Percentiles rank a stretch among this genome's conserved stretches.
phyloP scores from a whole-genome alignment of 2,797 vertebrate species.

The Acanthurus leucopareius region DNA sequence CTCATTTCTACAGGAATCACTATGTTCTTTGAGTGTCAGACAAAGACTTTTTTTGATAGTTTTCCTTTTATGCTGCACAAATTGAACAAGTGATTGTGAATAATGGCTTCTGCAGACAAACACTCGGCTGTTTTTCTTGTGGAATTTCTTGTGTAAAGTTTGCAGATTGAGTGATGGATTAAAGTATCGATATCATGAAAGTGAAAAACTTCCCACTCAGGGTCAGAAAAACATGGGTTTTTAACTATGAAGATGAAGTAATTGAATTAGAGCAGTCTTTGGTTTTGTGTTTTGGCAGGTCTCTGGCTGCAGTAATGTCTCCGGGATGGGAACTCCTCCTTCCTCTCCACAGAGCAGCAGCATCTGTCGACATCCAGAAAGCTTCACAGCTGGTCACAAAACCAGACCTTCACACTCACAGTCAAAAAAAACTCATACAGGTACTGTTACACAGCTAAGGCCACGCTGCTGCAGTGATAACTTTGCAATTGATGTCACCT shows the following conservation, averaged over 20 bases:
- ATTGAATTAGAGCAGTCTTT: background rate
- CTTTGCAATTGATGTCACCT: background rate
- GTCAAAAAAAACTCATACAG: background rate
- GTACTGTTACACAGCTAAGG: background rate
- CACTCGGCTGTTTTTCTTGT: constrained; percentile 1
- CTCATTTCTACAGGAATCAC: constrained; percentile 47
- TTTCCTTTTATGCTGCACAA: constrained; percentile 13
- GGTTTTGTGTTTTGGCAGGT: constrained; percentile 68
- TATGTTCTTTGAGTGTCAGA: background rate
- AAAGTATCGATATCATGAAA: background rate
- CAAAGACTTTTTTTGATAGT: background rate
- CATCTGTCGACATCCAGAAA: constrained; percentile 40
- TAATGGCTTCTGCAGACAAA: constrained; percentile 8
- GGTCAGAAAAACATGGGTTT: background rate
- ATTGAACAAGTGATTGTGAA: constrained; percentile 8
- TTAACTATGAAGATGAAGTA: background rate
- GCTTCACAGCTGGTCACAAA: constrained; percentile 54
- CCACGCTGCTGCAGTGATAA: no score
- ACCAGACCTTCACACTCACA: constrained; percentile 46
- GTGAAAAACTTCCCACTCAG: background rate
- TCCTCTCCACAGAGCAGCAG: constrained; percentile 33
- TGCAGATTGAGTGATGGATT: constrained; percentile 6
- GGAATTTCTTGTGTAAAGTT: constrained; percentile 1
- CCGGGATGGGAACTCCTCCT: constrained; percentile 57
- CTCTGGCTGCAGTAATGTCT: constrained; percentile 56